phyloP scores from a whole-genome alignment of 2,797 vertebrate species.

The Myoxocephalus aenaeus region DNA sequence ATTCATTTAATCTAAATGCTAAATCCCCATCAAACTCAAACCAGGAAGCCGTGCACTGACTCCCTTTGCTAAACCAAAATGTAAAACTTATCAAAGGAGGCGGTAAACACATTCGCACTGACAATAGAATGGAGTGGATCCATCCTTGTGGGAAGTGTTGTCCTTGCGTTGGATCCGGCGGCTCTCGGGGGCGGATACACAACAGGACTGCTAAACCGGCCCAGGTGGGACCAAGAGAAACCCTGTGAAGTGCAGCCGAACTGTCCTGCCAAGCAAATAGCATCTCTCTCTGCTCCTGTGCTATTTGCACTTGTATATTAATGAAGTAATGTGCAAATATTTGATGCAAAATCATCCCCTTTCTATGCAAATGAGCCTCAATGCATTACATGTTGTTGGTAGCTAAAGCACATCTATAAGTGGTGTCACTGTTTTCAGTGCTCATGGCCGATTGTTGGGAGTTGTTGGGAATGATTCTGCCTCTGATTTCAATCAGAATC shows the following conservation, averaged over 20 bases:
- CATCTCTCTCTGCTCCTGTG: neutral
- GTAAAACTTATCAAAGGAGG: neutral
- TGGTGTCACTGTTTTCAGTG: neutral
- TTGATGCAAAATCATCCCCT: neutral
- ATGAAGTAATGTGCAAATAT: neutral
- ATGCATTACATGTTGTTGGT: neutral
- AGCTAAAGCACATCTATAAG: neutral
- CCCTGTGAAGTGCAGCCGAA: neutral
- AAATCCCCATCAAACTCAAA: neutral
- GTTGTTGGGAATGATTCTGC: neutral
- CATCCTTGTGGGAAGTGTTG: slow-evolving; percentile 3
- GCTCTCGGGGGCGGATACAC: neutral
- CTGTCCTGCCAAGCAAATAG: neutral
- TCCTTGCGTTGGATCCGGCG: neutral
- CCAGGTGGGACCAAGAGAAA: neutral
- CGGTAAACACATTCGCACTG: neutral
- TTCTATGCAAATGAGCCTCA: neutral
- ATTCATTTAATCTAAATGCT: slow-evolving; percentile 8
- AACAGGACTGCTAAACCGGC: neutral
- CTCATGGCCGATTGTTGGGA: neutral
- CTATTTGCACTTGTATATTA: neutral
- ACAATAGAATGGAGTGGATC: slow-evolving; percentile 1
- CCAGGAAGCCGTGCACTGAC: neutral
- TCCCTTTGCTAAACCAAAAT: neutral
- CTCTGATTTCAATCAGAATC: neutral